Percentiles rank a stretch among this genome's conserved stretches.
These are phyloP conservation scores for Notolepis coatsorum DNA, from an alignment of 2,797 vertebrate species.

Conservation along the genomic window DNA sequence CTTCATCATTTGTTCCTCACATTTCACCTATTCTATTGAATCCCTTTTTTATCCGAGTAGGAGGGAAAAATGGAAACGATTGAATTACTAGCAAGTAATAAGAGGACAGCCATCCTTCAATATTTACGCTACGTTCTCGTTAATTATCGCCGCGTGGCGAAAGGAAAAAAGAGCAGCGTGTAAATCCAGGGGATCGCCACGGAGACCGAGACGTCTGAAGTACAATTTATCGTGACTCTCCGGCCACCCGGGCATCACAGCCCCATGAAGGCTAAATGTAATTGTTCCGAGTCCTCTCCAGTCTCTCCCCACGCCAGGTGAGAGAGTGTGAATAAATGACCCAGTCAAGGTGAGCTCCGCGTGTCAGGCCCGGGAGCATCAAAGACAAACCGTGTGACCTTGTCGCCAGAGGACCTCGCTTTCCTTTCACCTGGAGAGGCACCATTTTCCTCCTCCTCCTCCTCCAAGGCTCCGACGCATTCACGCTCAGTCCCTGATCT, in stretches of 20 bases:
- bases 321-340: conserved; percentile 71
- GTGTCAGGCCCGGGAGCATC: conserved; percentile 61
- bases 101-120: no score
- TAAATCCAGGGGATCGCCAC: conserved; percentile 12
- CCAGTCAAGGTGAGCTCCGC: conserved; percentile 71
- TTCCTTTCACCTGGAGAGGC: conserved; percentile 68
- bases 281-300: conserved; percentile 38
- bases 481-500: conserved; percentile 60
- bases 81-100: no score
- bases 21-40: no score
- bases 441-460: conserved; percentile 35
- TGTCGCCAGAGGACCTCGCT: conserved; percentile 60
- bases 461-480: conserved; percentile 60
- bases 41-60: no score
- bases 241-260: conserved; percentile 24
- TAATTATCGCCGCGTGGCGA: background rate
- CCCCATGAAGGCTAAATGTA: conserved; percentile 64
- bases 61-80: no score
- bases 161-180: background rate
- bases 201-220: conserved; percentile 18
- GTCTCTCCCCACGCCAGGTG: conserved; percentile 40
- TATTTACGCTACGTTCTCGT: background rate
- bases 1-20: no score
- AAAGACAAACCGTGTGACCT: conserved; percentile 70
- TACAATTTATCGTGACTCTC: conserved; percentile 46